Conservation (phyloP, 2,113 vertebrate genomes). For the Paralichthys olivaceus region DNA sequence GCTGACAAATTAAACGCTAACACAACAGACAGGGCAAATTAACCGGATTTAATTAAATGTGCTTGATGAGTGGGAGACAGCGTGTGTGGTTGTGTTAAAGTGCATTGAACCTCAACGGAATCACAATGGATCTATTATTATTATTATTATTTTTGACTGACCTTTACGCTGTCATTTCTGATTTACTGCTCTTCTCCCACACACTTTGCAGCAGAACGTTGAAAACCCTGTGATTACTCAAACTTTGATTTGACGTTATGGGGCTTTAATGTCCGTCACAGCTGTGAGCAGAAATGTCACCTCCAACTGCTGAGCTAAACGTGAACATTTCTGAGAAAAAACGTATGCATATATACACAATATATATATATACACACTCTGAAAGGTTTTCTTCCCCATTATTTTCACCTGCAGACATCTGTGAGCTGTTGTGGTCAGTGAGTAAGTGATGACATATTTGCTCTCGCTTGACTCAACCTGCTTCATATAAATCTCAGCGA, state of each 20-base stretch:
- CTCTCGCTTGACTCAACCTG: neutral
- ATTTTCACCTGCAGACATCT: neutral
- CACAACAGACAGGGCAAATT: constrained; percentile 17
- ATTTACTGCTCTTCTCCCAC: constrained; percentile 1
- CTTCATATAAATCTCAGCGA: neutral
- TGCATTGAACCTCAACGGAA: neutral
- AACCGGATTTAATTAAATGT: constrained; percentile 43
- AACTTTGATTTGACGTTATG: neutral
- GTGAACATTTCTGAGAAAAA: neutral
- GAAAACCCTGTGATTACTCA: neutral
- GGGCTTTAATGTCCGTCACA: neutral
- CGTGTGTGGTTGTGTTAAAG: neutral
- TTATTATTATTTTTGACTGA: constrained; percentile 52
- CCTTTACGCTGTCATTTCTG: constrained; percentile 44
- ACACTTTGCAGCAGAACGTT: neutral
- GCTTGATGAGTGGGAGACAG: constrained; percentile 19
- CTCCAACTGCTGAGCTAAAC: neutral
- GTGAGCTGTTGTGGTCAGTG: neutral
- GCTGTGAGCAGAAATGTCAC: neutral
- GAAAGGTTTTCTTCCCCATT: neutral
- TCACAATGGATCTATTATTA: constrained; percentile 1
- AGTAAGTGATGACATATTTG: neutral
- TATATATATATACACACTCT: too few species aligned
- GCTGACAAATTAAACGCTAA: constrained; percentile 4
- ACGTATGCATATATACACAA: neutral